Conservation (phyloP, 2,888 invertebrate species). For the Minunthozetes semirufus region DNA sequence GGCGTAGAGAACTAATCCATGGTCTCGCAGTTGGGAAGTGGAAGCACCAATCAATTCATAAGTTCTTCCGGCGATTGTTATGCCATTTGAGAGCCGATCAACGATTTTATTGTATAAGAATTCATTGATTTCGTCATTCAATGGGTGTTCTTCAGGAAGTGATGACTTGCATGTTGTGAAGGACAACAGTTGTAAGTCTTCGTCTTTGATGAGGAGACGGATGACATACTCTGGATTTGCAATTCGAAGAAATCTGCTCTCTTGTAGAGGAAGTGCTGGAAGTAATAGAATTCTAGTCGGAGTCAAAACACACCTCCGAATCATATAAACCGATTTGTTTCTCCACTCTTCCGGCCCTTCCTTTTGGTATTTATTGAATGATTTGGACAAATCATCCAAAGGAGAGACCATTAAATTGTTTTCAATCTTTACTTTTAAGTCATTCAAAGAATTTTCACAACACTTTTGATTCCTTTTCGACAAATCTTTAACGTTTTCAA, state of each 20-base stretch:
- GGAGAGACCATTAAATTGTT: not conserved
- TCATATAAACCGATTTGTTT: not conserved
- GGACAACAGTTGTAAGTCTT: conserved; percentile 39
- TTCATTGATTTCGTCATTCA: conserved; percentile 30
- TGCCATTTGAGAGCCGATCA: conserved; percentile 35
- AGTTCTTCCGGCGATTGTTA: conserved; percentile 39
- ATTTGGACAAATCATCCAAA: not conserved
- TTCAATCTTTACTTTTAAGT: not conserved
- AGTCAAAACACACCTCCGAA: conserved; percentile 41
- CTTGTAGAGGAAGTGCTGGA: conserved; percentile 40
- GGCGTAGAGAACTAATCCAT: conserved; percentile 43
- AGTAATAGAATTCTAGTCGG: conserved; percentile 39
- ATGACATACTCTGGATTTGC: conserved; percentile 40
- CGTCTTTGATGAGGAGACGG: conserved; percentile 40
- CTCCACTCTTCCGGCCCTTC: not conserved
- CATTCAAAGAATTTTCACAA: not conserved
- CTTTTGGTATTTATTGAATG: not conserved
- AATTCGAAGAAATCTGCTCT: conserved; percentile 40
- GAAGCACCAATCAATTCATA: conserved; percentile 44
- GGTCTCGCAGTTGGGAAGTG: conserved; percentile 43
- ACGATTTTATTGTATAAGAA: conserved; percentile 16
- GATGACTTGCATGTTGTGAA: conserved; percentile 32
- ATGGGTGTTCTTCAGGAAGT: conserved; percentile 31
- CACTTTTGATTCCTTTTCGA: not conserved
- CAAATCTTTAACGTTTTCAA: not conserved